Conservation (phyloP, 2,113 vertebrate genomes). For the Axis porcinus region DNA sequence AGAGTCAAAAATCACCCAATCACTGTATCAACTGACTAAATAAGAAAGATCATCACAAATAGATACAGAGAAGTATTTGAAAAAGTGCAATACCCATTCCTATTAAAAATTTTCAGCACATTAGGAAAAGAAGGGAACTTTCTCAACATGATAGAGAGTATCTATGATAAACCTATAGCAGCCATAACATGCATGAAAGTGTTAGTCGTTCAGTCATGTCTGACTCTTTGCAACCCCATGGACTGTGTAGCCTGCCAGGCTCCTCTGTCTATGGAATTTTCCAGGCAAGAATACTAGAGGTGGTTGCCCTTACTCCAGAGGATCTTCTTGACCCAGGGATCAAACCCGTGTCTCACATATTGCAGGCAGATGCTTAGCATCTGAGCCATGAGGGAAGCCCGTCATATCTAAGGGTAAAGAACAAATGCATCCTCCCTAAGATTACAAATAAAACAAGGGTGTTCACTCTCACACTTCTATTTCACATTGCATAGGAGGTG, state of each 20-base stretch:
- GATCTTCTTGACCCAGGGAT: not conserved
- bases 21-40: not conserved
- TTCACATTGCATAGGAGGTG: not conserved
- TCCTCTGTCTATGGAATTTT: not conserved
- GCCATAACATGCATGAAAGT: not conserved
- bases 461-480: not conserved
- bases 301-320: not conserved
- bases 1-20: not conserved
- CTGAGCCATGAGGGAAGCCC: not conserved
- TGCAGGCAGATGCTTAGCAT: not conserved
- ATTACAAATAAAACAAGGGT: not conserved
- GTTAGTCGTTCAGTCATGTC: not conserved
- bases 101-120: not conserved
- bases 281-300: not conserved
- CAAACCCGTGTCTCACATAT: rapidly evolving
- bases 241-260: not conserved
- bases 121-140: not conserved
- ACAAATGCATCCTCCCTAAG: not conserved
- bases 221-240: not conserved
- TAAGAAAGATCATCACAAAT: not conserved
- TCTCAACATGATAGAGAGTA: not conserved
- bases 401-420: not conserved
- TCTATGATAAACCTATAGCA: not conserved
- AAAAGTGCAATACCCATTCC: not conserved
- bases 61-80: not conserved